These are phyloP conservation scores for Hippocampus kuda DNA, from an alignment of 2,797 vertebrate genomes.

Conservation along the genomic window DNA sequence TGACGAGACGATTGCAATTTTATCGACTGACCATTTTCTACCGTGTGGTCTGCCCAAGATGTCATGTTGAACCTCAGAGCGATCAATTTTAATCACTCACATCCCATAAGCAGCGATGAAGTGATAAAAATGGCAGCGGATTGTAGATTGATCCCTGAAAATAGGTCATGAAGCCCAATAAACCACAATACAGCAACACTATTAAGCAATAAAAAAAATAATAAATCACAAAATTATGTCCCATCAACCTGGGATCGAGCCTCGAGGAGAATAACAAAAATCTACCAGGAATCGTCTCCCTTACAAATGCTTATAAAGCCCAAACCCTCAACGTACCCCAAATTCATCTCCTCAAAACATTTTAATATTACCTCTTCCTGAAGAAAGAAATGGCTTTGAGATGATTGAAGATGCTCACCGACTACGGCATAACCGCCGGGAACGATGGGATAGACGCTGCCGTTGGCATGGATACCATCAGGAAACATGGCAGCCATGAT, in stretches of 20 bases:
- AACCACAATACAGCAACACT: neutral
- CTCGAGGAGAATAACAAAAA: no score
- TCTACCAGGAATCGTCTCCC: no score
- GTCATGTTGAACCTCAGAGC: slow-evolving; percentile 21
- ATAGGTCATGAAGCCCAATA: slow-evolving; percentile 5
- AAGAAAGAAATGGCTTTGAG: neutral
- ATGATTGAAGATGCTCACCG: slow-evolving; percentile 62
- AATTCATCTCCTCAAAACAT: no score
- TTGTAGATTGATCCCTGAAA: slow-evolving; percentile 3
- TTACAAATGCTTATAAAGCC: no score
- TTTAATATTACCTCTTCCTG: no score
- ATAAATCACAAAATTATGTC: no score
- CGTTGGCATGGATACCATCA: slow-evolving; percentile 84
- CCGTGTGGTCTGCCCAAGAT: slow-evolving; percentile 19
- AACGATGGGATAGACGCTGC: slow-evolving; percentile 87
- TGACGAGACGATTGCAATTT: slow-evolving; percentile 2
- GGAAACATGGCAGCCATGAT: slow-evolving; percentile 95
- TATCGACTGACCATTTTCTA: slow-evolving; percentile 14
- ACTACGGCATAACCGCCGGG: slow-evolving; percentile 95
- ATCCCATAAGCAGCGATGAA: slow-evolving; percentile 30
- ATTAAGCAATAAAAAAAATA: neutral
- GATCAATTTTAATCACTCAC: slow-evolving; percentile 34
- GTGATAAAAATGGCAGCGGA: slow-evolving; percentile 33
- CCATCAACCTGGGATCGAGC: neutral
- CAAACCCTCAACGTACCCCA: no score